phyloP scores from a whole-genome alignment of 30 jellyfish, hydroid and myxozoan genomes.

The Aurelia sp. region DNA sequence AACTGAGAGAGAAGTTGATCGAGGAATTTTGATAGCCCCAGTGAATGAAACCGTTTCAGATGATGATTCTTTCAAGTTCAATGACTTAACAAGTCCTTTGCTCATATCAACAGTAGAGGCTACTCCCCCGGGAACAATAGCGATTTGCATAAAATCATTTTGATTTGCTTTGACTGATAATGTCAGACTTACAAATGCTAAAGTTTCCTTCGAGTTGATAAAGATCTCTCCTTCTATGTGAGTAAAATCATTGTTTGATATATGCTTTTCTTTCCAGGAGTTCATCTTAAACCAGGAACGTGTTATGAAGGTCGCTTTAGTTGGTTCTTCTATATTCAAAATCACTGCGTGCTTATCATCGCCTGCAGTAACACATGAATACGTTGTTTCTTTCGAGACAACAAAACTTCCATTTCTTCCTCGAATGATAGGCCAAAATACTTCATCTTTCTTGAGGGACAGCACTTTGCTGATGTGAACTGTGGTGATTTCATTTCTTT shows the following conservation, averaged over 20 bases:
- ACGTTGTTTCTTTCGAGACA: conserved; percentile 36
- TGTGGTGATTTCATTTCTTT: conserved; percentile 8
- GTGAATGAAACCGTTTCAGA: neutral
- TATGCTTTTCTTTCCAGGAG: conserved; percentile 32
- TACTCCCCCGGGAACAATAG: conserved; percentile 53
- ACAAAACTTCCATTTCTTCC: conserved; percentile 22
- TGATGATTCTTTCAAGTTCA: neutral
- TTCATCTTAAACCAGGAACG: conserved; percentile 14
- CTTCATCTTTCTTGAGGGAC: conserved; percentile 12
- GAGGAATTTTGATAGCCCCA: conserved; percentile 23
- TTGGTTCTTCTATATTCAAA: neutral
- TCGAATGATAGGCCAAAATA: conserved; percentile 5
- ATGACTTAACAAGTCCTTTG: conserved; percentile 10
- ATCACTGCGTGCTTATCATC: neutral
- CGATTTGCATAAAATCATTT: conserved; percentile 8
- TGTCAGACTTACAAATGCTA: conserved; percentile 43
- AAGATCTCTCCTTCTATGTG: conserved; percentile 49
- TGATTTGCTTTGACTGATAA: conserved; percentile 4
- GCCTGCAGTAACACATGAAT: conserved; percentile 33
- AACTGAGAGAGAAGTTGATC: conserved; percentile 34
- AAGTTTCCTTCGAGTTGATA: conserved; percentile 5
- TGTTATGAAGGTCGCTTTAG: neutral
- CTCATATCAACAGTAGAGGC: conserved; percentile 5
- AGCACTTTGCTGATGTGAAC: conserved; percentile 45
- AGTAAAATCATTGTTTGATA: neutral